Percentiles rank a stretch among this genome's conserved stretches.
phyloP scores from a whole-genome alignment of 2,797 vertebrate genomes.

The Arnoldichthys spilopterus region DNA sequence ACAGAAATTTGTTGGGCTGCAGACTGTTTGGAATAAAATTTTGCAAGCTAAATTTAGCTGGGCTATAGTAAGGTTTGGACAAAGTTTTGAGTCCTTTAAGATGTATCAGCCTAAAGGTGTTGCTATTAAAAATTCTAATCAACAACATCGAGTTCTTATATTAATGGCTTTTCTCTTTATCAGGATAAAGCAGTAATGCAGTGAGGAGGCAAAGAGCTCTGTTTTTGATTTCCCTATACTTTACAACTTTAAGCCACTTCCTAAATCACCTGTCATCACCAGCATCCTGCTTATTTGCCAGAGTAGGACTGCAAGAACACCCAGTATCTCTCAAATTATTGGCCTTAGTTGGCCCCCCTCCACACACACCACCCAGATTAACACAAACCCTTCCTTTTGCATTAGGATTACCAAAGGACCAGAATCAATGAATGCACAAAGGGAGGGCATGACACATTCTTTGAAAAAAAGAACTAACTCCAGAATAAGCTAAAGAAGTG shows the following conservation, averaged over 20 bases:
- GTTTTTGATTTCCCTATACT: not conserved
- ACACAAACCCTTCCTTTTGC: slow-evolving; percentile 67
- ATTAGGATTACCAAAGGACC: slow-evolving; percentile 67
- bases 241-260: not conserved
- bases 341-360: not conserved
- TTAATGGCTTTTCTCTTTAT: not conserved
- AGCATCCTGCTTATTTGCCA: slow-evolving; percentile 34
- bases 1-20: too few relatives aligned
- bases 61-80: too few relatives aligned
- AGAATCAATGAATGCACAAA: not conserved
- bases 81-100: too few relatives aligned
- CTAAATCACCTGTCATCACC: slow-evolving; percentile 18
- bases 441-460: not conserved
- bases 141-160: not conserved
- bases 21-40: too few relatives aligned
- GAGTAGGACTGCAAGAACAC: slow-evolving; percentile 47
- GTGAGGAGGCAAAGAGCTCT: not conserved
- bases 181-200: not conserved
- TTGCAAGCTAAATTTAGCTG: too few relatives aligned
- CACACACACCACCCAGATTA: slow-evolving; percentile 66
- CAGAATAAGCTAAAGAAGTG: not conserved
- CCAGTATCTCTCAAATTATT: slow-evolving; percentile 61
- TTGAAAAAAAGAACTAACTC: slow-evolving; percentile 16
- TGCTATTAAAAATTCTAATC: not conserved
- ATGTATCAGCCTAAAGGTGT: not conserved